Base-by-base conservation (phyloP, 2,113 vertebrate genomes). In the Corythoichthys haematopterus region DNA sequence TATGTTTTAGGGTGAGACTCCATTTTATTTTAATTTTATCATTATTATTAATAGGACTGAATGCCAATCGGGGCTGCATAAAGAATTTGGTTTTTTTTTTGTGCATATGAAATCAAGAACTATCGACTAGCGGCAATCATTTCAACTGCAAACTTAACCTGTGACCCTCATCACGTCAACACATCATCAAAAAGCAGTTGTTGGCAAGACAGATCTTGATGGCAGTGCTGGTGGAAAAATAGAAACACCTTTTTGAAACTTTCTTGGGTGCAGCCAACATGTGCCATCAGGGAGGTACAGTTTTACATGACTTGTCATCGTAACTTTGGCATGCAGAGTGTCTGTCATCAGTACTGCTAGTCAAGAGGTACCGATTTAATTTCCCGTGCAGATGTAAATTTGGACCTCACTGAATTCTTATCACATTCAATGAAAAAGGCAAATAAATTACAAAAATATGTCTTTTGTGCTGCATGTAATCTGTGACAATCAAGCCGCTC, bases 201-300 rank as follows among this genome's bases (percentile, higher is more conserved):
- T 50, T 50, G 48, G 48, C 51, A 53, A 53, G 51, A 16, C 51
- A 53, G 28, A 28, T 28, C 20, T 28, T 55, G 53, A 35, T 35
- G 28, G 28, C 3, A 3, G 52, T 11, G 20, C 53, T 12, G 5
- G 28, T 35, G 33, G 11, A 56, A 35, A 56, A 56, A 56, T 14
- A 12, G 4, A 57, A 15, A 36, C 55, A 56, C 33, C 72, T 80
- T 80, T 84, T 77, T 83, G 80, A 80, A 88, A 88, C 83, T 80
- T 81, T 84, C 77, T 78, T 0, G 38, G 58, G 75, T 40, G 65
- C 68, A 43, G 70, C 71, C 65, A 52, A 63, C 71, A 57, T 13
- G 45, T 38, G 45, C 64, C 45, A 3, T 5, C 2, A 9, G 12
- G 74, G 37, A 51, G 46, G 74, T 64, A 57, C 76, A 59, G 70